Evolutionary conservation across 2,113 vertebrate species (phyloP), one percentile per base, ranked within the genome.

Genomic region (Colius striatus): DNA sequence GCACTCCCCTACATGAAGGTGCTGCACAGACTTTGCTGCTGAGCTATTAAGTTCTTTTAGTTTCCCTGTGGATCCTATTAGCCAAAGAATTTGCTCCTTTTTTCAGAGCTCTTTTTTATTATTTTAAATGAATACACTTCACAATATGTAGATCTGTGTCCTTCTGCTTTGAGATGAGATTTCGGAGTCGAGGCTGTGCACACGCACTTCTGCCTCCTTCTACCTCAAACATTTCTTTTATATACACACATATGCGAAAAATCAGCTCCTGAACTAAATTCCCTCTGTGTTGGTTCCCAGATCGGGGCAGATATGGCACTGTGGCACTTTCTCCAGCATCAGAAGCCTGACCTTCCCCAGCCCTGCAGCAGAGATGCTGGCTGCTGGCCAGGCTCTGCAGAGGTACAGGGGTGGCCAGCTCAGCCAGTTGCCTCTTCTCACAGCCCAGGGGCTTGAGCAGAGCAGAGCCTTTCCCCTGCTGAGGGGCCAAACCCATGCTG

Each of bases 31-130:
- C 76, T 84, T 84, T 80, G 71, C 87, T 92, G 87, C 84, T 85
- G 87, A 92, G 60, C 77, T 84, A 43, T 72, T 88, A 79, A 78
- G 77, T 76, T 92, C 88, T 55, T 55, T 73, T 78, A 67, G 87
- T 90, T 94, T 97, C 97, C 95, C 95, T 92, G 60, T 75, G 94
- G 95, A 96, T 96, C 92, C 88, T 77, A 95, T 96, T 94, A 97
- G 93, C 57, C 76, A 62, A 96, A 94, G 80, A 94, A 93, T 95
- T 75, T 48, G 9, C 74, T 96, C 61, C 36, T 85, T 94, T 94
- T 93, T 89, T 81, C 79, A 73, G 81, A 71, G 55, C 30, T 92
- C 84, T 43, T 87, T 94, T 92, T 94, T 58, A 77, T 76, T 92
- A 84, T 92, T 96, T 94, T 86, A 92, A 91, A 94, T 88, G 70